These are phyloP conservation scores for Pyrrhosoma nymphula DNA, from an alignment of 2,888 invertebrate genomes.

Conservation along the genomic window DNA sequence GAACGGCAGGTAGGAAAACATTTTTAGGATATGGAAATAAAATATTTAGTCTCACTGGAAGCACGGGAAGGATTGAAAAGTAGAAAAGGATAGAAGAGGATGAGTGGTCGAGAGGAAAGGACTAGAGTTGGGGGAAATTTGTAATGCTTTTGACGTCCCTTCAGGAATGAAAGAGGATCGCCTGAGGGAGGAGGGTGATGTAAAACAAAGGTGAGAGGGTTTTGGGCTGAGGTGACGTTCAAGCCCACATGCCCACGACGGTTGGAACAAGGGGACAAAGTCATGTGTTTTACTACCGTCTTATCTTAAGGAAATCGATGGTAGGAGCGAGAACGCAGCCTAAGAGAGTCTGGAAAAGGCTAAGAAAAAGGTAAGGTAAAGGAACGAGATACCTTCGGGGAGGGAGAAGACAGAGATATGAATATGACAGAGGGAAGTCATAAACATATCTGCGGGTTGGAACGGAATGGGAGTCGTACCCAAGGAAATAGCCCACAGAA, in stretches of 20 bases:
- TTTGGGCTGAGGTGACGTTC: not conserved
- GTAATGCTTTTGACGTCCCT: not conserved
- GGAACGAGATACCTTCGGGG: not conserved
- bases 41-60: not conserved
- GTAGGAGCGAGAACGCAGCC: not conserved
- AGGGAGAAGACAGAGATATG: conserved; percentile 13
- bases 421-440: conserved; percentile 56
- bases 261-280: conserved; percentile 55
- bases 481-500: not conserved
- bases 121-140: not conserved
- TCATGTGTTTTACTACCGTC: conserved; percentile 61
- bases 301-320: conserved; percentile 61
- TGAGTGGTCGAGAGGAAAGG: not conserved
- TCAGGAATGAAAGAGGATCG: not conserved
- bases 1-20: too few species aligned
- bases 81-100: not conserved
- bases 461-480: conserved; percentile 3
- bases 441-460: not conserved
- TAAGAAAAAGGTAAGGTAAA: not conserved
- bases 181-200: not conserved
- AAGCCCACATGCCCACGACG: not conserved
- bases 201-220: conserved; percentile 49
- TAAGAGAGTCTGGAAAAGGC: not conserved
- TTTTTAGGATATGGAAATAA: too few species aligned
- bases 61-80: not conserved